Evolutionary conservation across 2,888 invertebrate species (phyloP).

Genomic region (Bombylius discolor): DNA sequence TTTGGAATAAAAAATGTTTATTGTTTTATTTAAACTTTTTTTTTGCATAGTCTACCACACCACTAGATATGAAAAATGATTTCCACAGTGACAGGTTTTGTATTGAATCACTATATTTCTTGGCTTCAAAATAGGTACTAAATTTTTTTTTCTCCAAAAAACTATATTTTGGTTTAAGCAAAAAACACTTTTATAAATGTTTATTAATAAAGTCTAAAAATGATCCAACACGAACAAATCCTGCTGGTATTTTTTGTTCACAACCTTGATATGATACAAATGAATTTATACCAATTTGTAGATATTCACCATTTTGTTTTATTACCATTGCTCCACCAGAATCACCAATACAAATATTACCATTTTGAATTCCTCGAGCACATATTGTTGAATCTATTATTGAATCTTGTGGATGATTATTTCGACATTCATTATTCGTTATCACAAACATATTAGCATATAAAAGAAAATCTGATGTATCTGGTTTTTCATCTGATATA

Average conservation of each 20-base stretch:
- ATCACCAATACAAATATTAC: slow-evolving; percentile 31
- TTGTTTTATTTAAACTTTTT: too few relatives aligned
- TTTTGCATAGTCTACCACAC: too few relatives aligned
- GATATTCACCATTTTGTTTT: slow-evolving; percentile 13
- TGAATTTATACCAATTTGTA: slow-evolving; percentile 32
- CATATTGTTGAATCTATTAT: slow-evolving; percentile 26
- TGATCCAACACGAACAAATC: slow-evolving; percentile 26
- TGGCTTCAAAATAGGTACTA: too few relatives aligned
- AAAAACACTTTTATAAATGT: background rate
- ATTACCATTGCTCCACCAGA: slow-evolving; percentile 29
- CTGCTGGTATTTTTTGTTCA: slow-evolving; percentile 26
- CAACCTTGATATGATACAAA: slow-evolving; percentile 29
- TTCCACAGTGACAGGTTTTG: too few relatives aligned
- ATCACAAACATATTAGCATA: slow-evolving; percentile 26
- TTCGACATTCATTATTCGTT: slow-evolving; percentile 20
- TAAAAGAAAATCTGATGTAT: slow-evolving; percentile 19
- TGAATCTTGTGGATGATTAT: slow-evolving; percentile 15
- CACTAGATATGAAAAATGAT: too few relatives aligned
- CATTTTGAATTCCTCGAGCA: slow-evolving; percentile 21
- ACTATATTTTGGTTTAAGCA: too few relatives aligned
- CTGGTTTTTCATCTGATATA: slow-evolving; percentile 26
- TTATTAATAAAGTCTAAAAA: slow-evolving; percentile 22
- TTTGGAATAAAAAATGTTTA: too few relatives aligned
- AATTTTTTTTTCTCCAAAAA: too few relatives aligned
- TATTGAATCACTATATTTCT: too few relatives aligned